Conservation (phyloP, 2,113 vertebrate species). For the Suncus etruscus region DNA sequence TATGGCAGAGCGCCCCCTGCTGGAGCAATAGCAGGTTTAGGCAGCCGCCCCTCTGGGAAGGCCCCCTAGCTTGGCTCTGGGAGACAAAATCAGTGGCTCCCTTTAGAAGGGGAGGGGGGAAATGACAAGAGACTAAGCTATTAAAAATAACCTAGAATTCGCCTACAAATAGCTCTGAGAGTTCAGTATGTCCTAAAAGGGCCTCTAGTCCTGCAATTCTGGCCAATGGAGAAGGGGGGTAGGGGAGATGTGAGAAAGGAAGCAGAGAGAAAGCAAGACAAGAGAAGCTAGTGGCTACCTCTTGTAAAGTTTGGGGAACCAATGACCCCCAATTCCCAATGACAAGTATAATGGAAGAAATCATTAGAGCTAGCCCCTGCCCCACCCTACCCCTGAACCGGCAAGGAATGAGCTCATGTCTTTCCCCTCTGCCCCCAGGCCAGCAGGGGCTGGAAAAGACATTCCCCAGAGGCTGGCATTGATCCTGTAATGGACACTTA, state of each 20-base stretch:
- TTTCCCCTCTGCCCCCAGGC: constrained; percentile 60
- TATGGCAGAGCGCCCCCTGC: constrained; percentile 47
- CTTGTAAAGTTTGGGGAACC: not conserved
- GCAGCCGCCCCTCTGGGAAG: constrained; percentile 10
- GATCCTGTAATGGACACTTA: constrained; percentile 78
- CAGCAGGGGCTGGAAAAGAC: not conserved
- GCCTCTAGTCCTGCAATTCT: constrained; percentile 69
- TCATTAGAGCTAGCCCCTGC: not conserved
- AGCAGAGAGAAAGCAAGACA: not conserved
- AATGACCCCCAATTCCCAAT: not conserved
- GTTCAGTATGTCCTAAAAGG: constrained; percentile 83
- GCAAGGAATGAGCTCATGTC: constrained; percentile 4
- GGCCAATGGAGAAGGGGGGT: constrained; percentile 43
- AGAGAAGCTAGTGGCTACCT: constrained; percentile 24
- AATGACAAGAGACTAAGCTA: constrained; percentile 75
- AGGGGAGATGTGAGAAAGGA: not conserved
- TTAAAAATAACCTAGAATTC: constrained; percentile 85
- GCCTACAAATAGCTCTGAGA: constrained; percentile 80
- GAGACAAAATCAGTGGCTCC: constrained; percentile 69
- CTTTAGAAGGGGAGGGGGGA: constrained; percentile 65
- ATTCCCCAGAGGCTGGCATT: constrained; percentile 68
- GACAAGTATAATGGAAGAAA: constrained; percentile 35
- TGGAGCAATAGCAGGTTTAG: not conserved
- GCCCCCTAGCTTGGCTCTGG: constrained; percentile 46
- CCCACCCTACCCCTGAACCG: not conserved